These are phyloP conservation scores for Drosophila ficusphila DNA, from an alignment of 1,140 invertebrate species.

Conservation along the genomic window DNA sequence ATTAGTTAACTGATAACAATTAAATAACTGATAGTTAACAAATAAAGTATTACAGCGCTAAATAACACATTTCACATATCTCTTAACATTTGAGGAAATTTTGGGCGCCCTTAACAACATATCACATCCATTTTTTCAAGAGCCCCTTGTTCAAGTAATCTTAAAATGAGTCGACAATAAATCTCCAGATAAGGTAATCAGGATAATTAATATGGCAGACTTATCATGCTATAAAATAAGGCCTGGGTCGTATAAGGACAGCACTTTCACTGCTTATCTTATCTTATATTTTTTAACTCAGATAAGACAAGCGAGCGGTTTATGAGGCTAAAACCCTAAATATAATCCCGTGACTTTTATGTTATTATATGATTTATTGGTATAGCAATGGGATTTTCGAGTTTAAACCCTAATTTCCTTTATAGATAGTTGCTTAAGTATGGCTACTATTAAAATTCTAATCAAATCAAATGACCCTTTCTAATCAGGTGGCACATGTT, in stretches of 20 bases:
- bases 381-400: neutral
- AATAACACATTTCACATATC: too few relatives aligned
- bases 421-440: too few relatives aligned
- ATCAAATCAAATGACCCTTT: neutral
- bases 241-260: constrained; percentile 1
- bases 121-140: neutral
- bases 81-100: too few relatives aligned
- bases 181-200: constrained; percentile 28
- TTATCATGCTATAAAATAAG: constrained; percentile 19
- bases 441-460: neutral
- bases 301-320: constrained; percentile 4
- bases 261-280: constrained; percentile 28
- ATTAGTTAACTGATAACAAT: neutral
- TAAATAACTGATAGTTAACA: too few relatives aligned
- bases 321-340: constrained; percentile 9
- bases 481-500: neutral
- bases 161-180: neutral
- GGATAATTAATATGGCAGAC: constrained; percentile 22
- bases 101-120: too few relatives aligned
- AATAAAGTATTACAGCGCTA: too few relatives aligned
- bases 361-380: neutral
- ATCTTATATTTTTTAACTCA: constrained; percentile 19
- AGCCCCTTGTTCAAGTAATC: neutral
- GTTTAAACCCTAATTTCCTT: neutral
- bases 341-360: constrained; percentile 2